A percentile compares a stretch with the other conserved stretches of the same genome.
phyloP scores from a whole-genome alignment of 2,797 vertebrate species.

The Lemur catta region DNA sequence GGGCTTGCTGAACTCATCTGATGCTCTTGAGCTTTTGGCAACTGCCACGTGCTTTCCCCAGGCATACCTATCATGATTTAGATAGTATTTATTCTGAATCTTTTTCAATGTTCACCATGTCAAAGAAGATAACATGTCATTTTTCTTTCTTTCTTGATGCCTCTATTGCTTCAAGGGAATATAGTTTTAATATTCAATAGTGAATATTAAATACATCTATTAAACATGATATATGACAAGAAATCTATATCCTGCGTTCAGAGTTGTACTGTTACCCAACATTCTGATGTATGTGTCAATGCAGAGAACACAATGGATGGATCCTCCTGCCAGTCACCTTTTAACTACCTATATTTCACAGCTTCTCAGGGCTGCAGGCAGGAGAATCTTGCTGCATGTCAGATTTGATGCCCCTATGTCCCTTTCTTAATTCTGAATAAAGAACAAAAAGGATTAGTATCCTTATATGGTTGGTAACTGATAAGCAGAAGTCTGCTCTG shows the following conservation, averaged over 20 bases:
- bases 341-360: conserved; percentile 33
- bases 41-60: conserved; percentile 33
- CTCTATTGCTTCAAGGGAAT: conserved; percentile 72
- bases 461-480: conserved; percentile 22
- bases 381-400: background rate
- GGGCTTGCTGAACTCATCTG: background rate
- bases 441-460: background rate
- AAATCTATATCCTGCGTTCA: conserved; percentile 67
- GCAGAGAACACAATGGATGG: conserved; percentile 21
- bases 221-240: conserved; percentile 76
- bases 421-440: conserved; percentile 29
- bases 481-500: conserved; percentile 32
- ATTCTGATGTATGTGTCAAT: conserved; percentile 66
- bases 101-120: conserved; percentile 39
- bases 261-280: conserved; percentile 66
- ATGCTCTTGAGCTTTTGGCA: background rate
- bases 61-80: conserved; percentile 53
- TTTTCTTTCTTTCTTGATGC: conserved; percentile 72
- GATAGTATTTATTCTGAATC: conserved; percentile 68
- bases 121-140: conserved; percentile 73
- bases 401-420: background rate
- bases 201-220: conserved; percentile 74
- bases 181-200: conserved; percentile 76
- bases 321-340: conserved; percentile 60
- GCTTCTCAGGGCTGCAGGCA: conserved; percentile 3